phyloP scores from a whole-genome alignment of 1,140 invertebrate genomes.

The Drosophila pandora region DNA sequence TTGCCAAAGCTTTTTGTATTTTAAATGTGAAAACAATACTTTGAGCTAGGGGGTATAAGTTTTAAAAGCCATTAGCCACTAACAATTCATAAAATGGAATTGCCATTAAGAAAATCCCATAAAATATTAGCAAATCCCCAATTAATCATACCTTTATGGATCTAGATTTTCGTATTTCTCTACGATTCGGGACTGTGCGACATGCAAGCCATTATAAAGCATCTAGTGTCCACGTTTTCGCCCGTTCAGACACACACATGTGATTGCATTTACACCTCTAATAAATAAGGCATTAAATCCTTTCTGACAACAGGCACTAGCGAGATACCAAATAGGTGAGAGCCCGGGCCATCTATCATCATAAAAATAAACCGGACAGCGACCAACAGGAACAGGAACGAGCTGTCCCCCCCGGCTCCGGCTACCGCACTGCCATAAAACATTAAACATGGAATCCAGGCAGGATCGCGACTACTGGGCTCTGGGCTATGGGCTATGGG shows the following conservation, averaged over 20 bases:
- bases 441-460: conserved; percentile 66
- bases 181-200: neutral
- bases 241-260: conserved; percentile 10
- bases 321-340: conserved; percentile 42
- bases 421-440: conserved; percentile 43
- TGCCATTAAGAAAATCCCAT: neutral
- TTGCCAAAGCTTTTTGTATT: neutral
- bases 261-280: conserved; percentile 42
- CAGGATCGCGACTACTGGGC: conserved; percentile 3
- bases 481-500: conserved; percentile 40
- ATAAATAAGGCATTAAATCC: conserved; percentile 72
- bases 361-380: conserved; percentile 66
- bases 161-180: conserved; percentile 2
- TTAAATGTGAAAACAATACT: neutral
- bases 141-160: conserved; percentile 18
- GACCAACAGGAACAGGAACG: conserved; percentile 32
- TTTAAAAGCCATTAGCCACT: neutral
- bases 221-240: conserved; percentile 3
- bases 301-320: conserved; percentile 51
- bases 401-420: conserved; percentile 17
- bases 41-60: neutral
- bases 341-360: conserved; percentile 68
- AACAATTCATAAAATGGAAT: neutral
- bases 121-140: neutral
- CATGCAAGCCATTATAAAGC: conserved; percentile 7